These are phyloP conservation scores for Campoplex nolae DNA, from an alignment of 2,888 invertebrate species.

Conservation along the genomic window DNA sequence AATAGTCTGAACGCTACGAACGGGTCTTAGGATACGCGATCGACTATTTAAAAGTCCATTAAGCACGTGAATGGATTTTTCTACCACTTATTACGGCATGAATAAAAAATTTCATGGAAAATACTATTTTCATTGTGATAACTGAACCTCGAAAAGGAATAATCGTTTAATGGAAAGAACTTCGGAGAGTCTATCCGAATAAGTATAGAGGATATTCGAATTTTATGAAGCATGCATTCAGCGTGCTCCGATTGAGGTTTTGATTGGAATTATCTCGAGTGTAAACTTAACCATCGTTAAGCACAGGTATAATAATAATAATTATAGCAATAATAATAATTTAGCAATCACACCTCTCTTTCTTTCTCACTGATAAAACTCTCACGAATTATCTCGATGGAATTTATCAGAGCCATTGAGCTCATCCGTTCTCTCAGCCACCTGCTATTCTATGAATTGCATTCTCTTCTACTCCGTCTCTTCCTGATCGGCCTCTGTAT, in stretches of 20 bases:
- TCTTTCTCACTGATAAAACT: conserved; percentile 40
- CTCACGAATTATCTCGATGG: conserved; percentile 36
- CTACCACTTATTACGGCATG: not conserved
- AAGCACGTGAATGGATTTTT: conserved; percentile 27
- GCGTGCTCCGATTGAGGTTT: not conserved
- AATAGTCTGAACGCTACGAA: not conserved
- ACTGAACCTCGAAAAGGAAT: conserved; percentile 9
- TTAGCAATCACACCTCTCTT: not conserved
- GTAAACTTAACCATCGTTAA: conserved; percentile 37
- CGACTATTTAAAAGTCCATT: conserved; percentile 45
- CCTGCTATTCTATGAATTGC: conserved; percentile 50
- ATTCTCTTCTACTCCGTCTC: not conserved
- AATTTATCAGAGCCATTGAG: conserved; percentile 54
- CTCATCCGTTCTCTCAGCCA: conserved; percentile 37
- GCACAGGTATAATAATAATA: conserved; percentile 16
- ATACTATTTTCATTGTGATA: conserved; percentile 21
- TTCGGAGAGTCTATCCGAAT: not conserved
- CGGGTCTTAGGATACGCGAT: not conserved
- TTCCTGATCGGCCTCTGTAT: not conserved
- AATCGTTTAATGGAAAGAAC: conserved; percentile 38
- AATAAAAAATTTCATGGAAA: conserved; percentile 42
- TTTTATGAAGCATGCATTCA: conserved; percentile 33
- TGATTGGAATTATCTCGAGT: conserved; percentile 25
- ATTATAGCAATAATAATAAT: conserved; percentile 33
- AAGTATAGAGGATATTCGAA: conserved; percentile 28